Conservation (phyloP, 2,113 vertebrate genomes). For the Rafetus swinhoei region DNA sequence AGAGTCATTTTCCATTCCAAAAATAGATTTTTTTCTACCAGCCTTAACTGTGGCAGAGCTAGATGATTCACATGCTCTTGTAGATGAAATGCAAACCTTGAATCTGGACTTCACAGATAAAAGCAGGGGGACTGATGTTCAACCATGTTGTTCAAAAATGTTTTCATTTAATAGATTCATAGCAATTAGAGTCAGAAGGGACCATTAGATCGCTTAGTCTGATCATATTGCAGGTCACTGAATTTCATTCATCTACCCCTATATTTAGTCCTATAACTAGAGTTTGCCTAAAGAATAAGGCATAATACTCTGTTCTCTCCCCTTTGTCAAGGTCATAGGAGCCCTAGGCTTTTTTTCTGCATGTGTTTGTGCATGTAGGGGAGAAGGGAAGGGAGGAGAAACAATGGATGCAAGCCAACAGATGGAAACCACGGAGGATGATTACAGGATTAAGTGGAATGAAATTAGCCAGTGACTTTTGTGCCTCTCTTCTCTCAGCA, state of each 20-base stretch:
- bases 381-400: neutral
- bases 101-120: neutral
- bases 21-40: neutral
- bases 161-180: neutral
- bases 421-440: neutral
- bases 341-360: neutral
- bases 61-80: neutral
- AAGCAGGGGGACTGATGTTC: neutral
- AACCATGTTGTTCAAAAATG: neutral
- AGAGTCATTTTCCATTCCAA: neutral
- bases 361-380: neutral
- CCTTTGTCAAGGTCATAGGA: neutral
- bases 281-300: neutral
- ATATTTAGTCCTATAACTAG: neutral
- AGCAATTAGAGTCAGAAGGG: neutral
- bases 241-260: conserved; percentile 2
- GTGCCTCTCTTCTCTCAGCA: conserved; percentile 8
- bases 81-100: neutral
- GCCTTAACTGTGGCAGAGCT: neutral
- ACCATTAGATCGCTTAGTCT: neutral
- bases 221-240: neutral
- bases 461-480: neutral
- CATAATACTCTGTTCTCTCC: neutral
- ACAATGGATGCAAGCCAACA: neutral
- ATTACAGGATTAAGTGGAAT: neutral